Conservation (phyloP, 2,113 vertebrate species). For the Sinosuthora webbiana region DNA sequence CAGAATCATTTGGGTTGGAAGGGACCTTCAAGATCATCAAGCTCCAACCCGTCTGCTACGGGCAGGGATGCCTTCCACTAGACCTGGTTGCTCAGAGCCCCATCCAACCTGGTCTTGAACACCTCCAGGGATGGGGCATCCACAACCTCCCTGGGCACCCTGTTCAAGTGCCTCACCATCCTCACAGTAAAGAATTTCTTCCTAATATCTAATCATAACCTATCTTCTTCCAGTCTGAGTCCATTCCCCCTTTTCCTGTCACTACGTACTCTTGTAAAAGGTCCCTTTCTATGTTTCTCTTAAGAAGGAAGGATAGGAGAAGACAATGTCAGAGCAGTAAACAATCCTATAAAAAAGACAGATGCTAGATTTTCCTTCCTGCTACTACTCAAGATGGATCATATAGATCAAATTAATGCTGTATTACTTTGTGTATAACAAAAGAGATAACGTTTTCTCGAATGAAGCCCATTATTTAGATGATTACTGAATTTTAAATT, state of each 20-base stretch:
- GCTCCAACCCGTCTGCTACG: fast-evolving
- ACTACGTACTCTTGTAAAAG: neutral
- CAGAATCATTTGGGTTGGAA: neutral
- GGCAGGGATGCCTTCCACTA: neutral
- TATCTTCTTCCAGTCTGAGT: neutral
- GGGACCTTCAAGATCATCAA: neutral
- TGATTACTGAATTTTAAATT: neutral
- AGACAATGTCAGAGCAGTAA: neutral
- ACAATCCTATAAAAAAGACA: neutral
- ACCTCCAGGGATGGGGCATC: neutral
- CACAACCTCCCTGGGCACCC: neutral
- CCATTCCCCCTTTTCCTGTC: neutral
- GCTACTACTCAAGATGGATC: neutral
- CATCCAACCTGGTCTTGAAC: neutral
- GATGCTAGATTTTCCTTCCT: neutral
- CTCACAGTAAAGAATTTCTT: neutral
- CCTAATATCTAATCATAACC: neutral
- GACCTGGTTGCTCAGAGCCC: neutral
- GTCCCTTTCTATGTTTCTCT: neutral
- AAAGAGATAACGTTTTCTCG: neutral
- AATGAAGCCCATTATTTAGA: neutral
- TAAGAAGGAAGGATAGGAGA: neutral
- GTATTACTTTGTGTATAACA: neutral
- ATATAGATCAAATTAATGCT: neutral
- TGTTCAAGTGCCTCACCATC: neutral